Percentiles rank a stretch among this genome's conserved stretches.
phyloP scores from a whole-genome alignment of 2,113 vertebrate genomes.

The Callocephalon fimbriatum region DNA sequence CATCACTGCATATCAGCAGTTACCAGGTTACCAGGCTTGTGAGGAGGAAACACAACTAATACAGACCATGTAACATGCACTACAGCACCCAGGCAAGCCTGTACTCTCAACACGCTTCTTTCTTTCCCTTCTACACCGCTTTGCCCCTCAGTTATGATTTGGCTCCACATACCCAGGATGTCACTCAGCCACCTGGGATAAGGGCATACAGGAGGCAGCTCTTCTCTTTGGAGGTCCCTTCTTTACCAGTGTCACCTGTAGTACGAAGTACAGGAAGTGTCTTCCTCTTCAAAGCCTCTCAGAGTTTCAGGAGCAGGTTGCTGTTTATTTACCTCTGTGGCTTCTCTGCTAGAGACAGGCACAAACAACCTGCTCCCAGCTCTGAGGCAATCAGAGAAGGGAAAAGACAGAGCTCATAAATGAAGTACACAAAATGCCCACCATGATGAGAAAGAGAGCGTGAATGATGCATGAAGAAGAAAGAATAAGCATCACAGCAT shows the following conservation, averaged over 20 bases:
- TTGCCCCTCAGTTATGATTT: background rate
- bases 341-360: background rate
- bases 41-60: background rate
- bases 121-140: background rate
- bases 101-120: background rate
- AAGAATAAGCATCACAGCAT: too few species aligned
- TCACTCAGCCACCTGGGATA: background rate
- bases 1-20: background rate
- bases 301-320: background rate
- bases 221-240: background rate
- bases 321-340: background rate
- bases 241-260: background rate
- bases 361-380: background rate
- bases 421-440: background rate
- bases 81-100: background rate
- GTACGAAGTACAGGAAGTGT: background rate
- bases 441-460: background rate
- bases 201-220: background rate
- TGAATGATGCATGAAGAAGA: background rate
- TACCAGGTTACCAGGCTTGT: background rate
- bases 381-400: background rate
- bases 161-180: background rate
- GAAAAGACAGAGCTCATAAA: background rate
- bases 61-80: background rate
- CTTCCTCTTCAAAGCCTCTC: background rate